phyloP scores from a whole-genome alignment of 2,113 vertebrate species.

The Eidolon helvum region DNA sequence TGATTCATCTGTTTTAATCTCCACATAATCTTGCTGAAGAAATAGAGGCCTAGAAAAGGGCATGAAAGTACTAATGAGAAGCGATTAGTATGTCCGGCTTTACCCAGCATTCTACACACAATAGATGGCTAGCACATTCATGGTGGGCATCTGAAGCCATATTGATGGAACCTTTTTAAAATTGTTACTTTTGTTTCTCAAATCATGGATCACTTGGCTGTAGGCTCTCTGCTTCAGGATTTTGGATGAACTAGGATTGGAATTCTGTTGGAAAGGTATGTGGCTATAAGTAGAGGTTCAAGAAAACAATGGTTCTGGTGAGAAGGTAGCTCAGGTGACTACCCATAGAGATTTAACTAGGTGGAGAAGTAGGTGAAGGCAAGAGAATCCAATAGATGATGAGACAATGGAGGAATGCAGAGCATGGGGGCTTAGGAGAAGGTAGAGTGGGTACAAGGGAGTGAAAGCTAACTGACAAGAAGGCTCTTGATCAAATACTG shows the following conservation, averaged over 20 bases:
- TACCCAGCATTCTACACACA: rapidly evolving
- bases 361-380: too few species aligned
- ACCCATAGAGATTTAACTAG: not conserved
- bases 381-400: not conserved
- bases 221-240: not conserved
- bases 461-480: not conserved
- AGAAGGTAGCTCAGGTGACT: not conserved
- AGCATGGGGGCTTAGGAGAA: too few species aligned
- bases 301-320: not conserved
- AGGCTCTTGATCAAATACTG: not conserved
- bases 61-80: rapidly evolving
- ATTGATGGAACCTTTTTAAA: not conserved
- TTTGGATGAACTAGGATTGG: not conserved
- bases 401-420: not conserved
- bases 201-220: not conserved
- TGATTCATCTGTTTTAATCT: not conserved
- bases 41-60: not conserved
- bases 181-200: not conserved
- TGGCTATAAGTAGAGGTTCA: not conserved
- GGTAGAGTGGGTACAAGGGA: rapidly evolving
- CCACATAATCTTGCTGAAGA: not conserved
- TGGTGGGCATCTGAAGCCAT: not conserved
- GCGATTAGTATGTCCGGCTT: rapidly evolving
- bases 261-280: not conserved
- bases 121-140: rapidly evolving